Evolutionary conservation across 2,888 invertebrate genomes (phyloP).

Genomic region (Eumerus sabulonum): DNA sequence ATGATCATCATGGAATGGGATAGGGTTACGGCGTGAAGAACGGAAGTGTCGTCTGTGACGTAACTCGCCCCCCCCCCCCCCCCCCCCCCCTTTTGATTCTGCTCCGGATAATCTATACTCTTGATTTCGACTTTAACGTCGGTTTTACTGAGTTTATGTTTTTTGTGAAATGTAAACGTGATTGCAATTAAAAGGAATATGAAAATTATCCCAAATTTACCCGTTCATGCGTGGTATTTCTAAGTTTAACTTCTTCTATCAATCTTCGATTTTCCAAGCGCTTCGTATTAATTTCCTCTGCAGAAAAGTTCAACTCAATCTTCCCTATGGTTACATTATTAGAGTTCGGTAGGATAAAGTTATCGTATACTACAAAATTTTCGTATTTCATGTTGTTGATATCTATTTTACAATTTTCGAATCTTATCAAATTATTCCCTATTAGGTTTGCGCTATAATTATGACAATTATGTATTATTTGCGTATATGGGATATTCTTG

Average conservation of each 20-base stretch:
- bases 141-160: background rate
- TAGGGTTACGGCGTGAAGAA: too few species aligned
- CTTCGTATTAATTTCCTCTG: constrained; percentile 8
- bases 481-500: constrained; percentile 10
- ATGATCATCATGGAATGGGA: too few species aligned
- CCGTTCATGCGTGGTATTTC: background rate
- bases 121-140: background rate
- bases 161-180: background rate
- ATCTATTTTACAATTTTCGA: background rate
- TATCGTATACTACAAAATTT: constrained; percentile 29
- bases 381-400: constrained; percentile 34
- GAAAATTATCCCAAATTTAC: constrained; percentile 12
- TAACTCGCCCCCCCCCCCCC: too few species aligned
- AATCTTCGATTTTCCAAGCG: constrained; percentile 18
- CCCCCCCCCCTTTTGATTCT: constrained; percentile 26
- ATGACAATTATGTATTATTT: constrained; percentile 28
- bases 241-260: constrained; percentile 18
- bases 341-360: constrained; percentile 21
- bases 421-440: constrained; percentile 15
- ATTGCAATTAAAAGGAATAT: background rate
- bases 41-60: too few species aligned
- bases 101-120: constrained; percentile 22
- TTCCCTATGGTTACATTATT: constrained; percentile 16
- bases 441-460: constrained; percentile 20
- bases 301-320: constrained; percentile 12